Evolutionary conservation across 2,888 invertebrate species (phyloP), one percentile per base, ranked within the genome.

Genomic region (Linnaemya vulpina): DNA sequence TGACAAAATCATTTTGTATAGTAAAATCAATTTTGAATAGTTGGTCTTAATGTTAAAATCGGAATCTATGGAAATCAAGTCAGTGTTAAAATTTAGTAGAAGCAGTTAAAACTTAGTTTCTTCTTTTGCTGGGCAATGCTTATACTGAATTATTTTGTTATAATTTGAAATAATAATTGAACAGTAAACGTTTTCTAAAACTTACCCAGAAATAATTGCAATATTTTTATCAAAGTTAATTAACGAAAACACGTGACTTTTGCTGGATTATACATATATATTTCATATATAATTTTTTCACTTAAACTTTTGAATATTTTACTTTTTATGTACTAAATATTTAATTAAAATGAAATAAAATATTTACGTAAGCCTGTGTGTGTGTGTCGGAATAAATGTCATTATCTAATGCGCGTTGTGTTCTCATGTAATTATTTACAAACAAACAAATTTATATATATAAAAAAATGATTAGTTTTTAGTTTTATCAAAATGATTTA

Each of bases 221-320:
- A 62, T 62, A 35, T 43, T 25, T 17, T n/a, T n/a, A n/a, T 62
- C 20, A 8, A 13, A 20, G 15, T n/a, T 22, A 55, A 46, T n/a
- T 30, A 77, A 73, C 38, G 15, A 8, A 46, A 20, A 35, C 25
- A 13, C 38, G 38, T 15, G 68, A 51, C 17, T 38, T 76, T 84
- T 84, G 76, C 75, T 62, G 51, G 80, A 76, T 76, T 71, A 71
- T 65, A 76, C 62, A 71, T 74, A 13, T 70, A 63, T 51, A n/a
- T 22, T 67, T 70, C 60, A 51, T 5, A 25, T 30, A 25, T 40
- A 4, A n/a, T 51, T 58, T 58, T 58, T 51, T 38, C 22, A 35
- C 20, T 76, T 13, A 55, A 55, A 55, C 63, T 30, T 67, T 46
- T 73, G 60, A 63, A 78, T 73, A 68, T 70, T 74, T 73, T 43